Evolutionary conservation across 2,797 vertebrate genomes (phyloP), one percentile per base, ranked within the genome.

Genomic region (Nannoperca australis): DNA sequence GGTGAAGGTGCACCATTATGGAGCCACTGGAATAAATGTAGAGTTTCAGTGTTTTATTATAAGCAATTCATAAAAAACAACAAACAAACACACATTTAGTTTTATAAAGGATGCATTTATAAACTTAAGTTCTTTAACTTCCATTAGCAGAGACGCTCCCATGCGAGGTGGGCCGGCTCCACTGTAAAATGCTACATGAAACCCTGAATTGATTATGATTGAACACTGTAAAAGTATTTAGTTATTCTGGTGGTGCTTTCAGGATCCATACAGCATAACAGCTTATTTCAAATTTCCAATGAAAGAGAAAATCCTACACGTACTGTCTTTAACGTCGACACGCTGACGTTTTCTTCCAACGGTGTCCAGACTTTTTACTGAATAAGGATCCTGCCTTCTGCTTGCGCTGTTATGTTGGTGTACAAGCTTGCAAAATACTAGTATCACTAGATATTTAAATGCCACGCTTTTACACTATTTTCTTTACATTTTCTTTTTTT

Each of bases 271-370:
- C 12, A 40, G 11, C 17, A 14, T 47, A 11, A 24, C 6, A 20
- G 51, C 13, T 30, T 2, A 68, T 44, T 51, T 69, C 17, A 18
- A n/a, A 61, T 3, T n/a, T 40, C 49, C 18, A 27, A 47, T 61
- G 1, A 66, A 61, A 67, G 78, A 88, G 78, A 90, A 86, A 83
- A 73, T 85, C 74, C 64, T 69, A 22, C 71, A 73, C 2, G 0
- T n/a, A 13, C 34, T 7, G 2, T 69, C 17, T 60, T 50, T 22
- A 70, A 32, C 34, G 61, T 47, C 51, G 34, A 12, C 42, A 49
- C 42, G 32, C 20, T 61, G 13, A 38, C 30, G 24, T 4, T 17
- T 32, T 5, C 3, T 40, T 55, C n/a, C 73, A 30, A 36, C 38
- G n/a, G 30, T 36, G 1, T 34, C 2, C 2, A 10, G 18, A 54